A percentile compares a stretch with the other conserved stretches of the same genome.
These are phyloP conservation scores for Pelusios castaneus DNA, from an alignment of 2,113 vertebrate genomes.

Conservation along the genomic window DNA sequence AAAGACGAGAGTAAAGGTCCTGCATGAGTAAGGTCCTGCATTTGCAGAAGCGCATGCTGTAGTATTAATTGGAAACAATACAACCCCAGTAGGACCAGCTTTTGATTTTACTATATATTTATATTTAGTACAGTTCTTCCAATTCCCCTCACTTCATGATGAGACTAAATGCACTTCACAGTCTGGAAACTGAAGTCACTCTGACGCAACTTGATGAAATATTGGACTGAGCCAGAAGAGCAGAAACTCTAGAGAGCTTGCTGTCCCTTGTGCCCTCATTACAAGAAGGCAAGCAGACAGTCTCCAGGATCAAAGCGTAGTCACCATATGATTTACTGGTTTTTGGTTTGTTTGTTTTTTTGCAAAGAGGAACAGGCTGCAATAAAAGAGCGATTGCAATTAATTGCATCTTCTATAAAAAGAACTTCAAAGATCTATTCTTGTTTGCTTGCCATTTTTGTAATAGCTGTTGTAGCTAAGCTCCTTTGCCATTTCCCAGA, in stretches of 20 bases:
- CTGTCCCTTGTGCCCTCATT: constrained; percentile 28
- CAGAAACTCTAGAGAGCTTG: background rate
- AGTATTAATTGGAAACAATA: background rate
- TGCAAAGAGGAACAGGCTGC: constrained; percentile 25
- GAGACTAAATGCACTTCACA: rapidly evolving
- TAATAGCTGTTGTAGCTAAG: background rate
- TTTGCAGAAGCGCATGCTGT: background rate
- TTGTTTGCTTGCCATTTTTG: background rate
- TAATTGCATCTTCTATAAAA: background rate
- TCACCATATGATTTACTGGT: background rate
- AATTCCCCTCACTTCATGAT: background rate
- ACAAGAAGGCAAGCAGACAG: background rate
- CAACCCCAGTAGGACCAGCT: background rate
- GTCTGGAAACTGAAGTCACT: background rate
- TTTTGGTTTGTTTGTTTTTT: too few species aligned
- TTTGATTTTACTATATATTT: background rate
- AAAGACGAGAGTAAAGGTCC: background rate
- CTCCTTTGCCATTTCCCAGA: background rate
- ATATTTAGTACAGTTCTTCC: background rate
- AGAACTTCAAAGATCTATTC: background rate
- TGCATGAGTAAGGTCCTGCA: background rate
- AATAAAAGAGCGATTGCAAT: constrained; percentile 4
- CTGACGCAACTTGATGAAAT: constrained; percentile 11
- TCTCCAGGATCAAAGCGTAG: background rate
- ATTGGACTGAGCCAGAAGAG: background rate